Base-by-base conservation (phyloP, 2,888 invertebrate species). In the Chironomus riparius region DNA sequence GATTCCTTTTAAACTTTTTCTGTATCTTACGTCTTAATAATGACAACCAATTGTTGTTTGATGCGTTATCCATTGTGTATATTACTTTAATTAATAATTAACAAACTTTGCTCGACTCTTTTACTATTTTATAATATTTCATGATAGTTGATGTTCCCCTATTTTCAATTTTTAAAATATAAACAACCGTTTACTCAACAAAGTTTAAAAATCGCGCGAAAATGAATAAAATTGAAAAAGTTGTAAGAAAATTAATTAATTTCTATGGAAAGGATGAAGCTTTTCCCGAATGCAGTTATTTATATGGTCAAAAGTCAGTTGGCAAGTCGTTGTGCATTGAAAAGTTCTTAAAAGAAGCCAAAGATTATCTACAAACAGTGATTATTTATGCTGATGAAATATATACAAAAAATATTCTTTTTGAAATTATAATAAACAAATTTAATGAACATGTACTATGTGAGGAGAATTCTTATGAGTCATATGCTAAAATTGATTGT, bases 261-360 rank as follows among this genome's bases (percentile, higher is more conserved):
- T 24, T 24, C 2, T 65, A 65, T 65, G 24, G 22, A 15, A 28
- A 38, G 2, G 86, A 88, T 78, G 91, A 91, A 81, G 86, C 88
- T 21, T 85, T 91, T 81, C 90, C 91, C 21, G 85, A 88, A 78
- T 87, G 89, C 78, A 83, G 95, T 79, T 94, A 92, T 85, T 80
- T 94, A 75, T 91, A 90, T 82, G 95, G 95, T n/a, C 91, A 91
- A 81, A 89, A 92, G 79, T 91, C 92, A 10, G 92, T 92, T 22
- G 95, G 95, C 38, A 96, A 96, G 86, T 89, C 91, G n/a, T 82
- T 90, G 18, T 87, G 94, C 77, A 82, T 92, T 4, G 86, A 86
- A 74, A 85, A 87, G 10, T 83, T 92, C 12, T 82, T 95, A 3
- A 81, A 85, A 56, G 83, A 85, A 80, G 83, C 89, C 62, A 81